A percentile compares a stretch with the other conserved stretches of the same genome.
Conservation (phyloP, 1,140 invertebrate genomes). For the Mercenaria mercenaria region DNA sequence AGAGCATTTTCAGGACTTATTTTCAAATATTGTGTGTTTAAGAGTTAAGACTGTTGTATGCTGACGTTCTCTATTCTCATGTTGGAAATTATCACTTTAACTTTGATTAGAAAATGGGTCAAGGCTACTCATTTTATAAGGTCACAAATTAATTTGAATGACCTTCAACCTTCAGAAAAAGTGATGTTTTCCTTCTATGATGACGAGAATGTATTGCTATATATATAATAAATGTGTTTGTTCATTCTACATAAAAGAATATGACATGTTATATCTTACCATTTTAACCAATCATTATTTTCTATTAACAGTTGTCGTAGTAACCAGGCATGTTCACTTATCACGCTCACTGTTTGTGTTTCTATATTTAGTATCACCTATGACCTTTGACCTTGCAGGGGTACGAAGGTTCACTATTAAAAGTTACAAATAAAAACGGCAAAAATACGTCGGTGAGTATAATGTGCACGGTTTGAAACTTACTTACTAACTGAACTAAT, state of each 20-base stretch:
- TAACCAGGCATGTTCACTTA: constrained; percentile 65
- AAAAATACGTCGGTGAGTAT: constrained; percentile 99
- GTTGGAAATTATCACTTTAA: neutral
- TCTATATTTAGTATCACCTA: constrained; percentile 57
- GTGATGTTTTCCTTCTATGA: neutral
- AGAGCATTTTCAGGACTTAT: constrained; percentile 4
- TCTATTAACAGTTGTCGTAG: constrained; percentile 55
- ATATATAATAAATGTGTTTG: neutral
- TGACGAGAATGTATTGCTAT: neutral
- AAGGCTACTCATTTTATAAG: too few species aligned
- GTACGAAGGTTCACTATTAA: constrained; percentile 98
- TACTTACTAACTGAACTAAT: neutral
- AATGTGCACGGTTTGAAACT: neutral
- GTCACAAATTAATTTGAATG: too few species aligned
- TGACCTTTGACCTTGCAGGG: constrained; percentile 81
- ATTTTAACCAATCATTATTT: constrained; percentile 29
- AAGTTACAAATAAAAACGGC: constrained; percentile 99
- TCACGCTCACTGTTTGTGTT: constrained; percentile 57
- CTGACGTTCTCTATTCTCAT: constrained; percentile 23
- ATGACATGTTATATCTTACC: neutral
- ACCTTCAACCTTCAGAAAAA: neutral
- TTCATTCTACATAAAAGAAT: neutral
- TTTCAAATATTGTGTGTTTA: constrained; percentile 33
- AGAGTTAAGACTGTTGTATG: neutral
- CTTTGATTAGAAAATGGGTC: neutral